Evolutionary conservation across 1,140 invertebrate genomes (phyloP).

Genomic region (Saccostrea glomerata): DNA sequence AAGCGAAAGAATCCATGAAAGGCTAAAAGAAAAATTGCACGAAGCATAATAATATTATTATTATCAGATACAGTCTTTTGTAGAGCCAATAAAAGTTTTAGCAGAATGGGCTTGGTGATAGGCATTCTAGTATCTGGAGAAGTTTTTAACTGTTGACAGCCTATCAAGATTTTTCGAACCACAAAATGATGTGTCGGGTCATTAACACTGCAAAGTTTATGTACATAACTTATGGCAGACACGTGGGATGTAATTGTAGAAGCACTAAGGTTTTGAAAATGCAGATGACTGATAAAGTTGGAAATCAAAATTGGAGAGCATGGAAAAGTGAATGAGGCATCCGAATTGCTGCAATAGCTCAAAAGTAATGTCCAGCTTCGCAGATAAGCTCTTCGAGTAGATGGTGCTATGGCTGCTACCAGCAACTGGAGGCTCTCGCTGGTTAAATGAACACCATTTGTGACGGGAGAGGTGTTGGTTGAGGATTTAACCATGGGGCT

Average conservation of each 20-base stretch:
- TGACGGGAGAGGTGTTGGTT: background rate
- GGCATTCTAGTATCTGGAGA: constrained; percentile 43
- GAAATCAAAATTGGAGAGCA: constrained; percentile 5
- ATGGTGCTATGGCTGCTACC: background rate
- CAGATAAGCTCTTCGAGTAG: constrained; percentile 15
- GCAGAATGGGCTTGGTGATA: constrained; percentile 18
- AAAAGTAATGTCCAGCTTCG: constrained; percentile 26
- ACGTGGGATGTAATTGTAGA: constrained; percentile 44
- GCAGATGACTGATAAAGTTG: constrained; percentile 41
- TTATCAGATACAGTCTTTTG: background rate
- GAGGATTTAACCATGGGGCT: constrained; percentile 47
- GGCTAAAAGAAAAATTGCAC: constrained; percentile 36
- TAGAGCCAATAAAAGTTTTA: constrained; percentile 20
- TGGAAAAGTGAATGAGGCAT: background rate
- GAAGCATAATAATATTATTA: background rate
- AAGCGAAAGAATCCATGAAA: constrained; percentile 44
- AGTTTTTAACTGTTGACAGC: constrained; percentile 6
- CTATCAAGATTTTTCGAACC: constrained; percentile 42
- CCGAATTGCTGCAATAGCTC: background rate
- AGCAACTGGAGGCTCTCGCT: background rate
- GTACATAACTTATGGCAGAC: constrained; percentile 52
- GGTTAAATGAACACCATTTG: constrained; percentile 31
- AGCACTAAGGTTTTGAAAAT: constrained; percentile 1
- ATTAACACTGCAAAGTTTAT: constrained; percentile 37
- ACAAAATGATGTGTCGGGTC: constrained; percentile 42